Evolutionary conservation across 1,140 invertebrate species (phyloP).

Genomic region (Diorhabda carinulata): DNA sequence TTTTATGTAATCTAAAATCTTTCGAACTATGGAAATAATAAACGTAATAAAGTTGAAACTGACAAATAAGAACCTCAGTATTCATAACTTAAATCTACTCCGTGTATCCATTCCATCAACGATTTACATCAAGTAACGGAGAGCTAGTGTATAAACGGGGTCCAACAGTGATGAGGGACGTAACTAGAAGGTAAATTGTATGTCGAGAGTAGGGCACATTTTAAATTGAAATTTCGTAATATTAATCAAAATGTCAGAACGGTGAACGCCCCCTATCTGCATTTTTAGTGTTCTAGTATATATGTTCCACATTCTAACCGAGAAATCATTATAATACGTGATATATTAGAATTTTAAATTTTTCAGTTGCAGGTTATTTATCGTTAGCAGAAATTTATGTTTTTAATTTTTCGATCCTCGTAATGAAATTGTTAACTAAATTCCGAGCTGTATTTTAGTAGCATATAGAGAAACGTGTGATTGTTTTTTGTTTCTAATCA

Average conservation of each 20-base stretch:
- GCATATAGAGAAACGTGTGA: no score
- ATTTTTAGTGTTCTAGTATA: conserved; percentile 9
- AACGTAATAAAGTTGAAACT: no score
- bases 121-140: no score
- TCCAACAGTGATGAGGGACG: conserved; percentile 13
- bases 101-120: no score
- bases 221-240: conserved; percentile 24
- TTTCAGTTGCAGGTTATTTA: not conserved
- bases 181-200: conserved; percentile 12
- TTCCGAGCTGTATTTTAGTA: no score
- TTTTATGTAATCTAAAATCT: no score
- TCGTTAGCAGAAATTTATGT: not conserved
- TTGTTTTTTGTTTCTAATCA: no score
- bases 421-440: no score
- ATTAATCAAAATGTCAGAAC: conserved; percentile 21
- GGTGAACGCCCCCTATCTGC: conserved; percentile 13
- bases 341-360: not conserved
- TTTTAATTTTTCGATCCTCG: not conserved
- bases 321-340: not conserved
- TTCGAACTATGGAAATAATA: no score
- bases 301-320: not conserved
- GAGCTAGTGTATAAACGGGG: conserved; percentile 5
- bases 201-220: conserved; percentile 14
- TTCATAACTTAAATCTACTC: no score
- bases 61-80: no score